phyloP scores from a whole-genome alignment of 2,888 invertebrate genomes.

The Andrena praecox region DNA sequence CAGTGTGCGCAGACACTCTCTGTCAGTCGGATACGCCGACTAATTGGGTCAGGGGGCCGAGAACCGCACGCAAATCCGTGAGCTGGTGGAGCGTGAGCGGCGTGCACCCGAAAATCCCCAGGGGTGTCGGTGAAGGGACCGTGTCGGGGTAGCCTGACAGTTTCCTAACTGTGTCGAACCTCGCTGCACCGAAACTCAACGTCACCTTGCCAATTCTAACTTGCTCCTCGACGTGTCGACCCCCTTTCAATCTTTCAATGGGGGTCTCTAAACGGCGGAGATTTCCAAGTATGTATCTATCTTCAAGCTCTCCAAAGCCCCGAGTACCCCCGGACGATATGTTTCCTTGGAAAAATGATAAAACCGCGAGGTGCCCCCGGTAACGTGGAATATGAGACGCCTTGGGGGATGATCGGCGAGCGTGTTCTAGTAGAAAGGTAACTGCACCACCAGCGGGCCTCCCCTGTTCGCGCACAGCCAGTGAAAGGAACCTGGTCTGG shows the following conservation, averaged over 20 bases:
- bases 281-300: no score
- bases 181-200: neutral
- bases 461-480: slow-evolving; percentile 41
- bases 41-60: slow-evolving; percentile 80
- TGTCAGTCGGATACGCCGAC: slow-evolving; percentile 62
- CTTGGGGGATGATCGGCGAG: no score
- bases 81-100: slow-evolving; percentile 53
- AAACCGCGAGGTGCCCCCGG: no score
- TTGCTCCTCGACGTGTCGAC: no score
- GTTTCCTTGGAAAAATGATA: no score
- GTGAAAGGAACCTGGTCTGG: slow-evolving; percentile 23
- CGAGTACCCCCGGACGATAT: no score
- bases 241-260: no score
- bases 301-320: no score
- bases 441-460: slow-evolving; percentile 28
- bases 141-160: slow-evolving; percentile 28
- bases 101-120: slow-evolving; percentile 63
- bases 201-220: neutral
- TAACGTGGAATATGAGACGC: no score
- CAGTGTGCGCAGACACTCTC: slow-evolving; percentile 39
- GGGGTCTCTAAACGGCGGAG: no score
- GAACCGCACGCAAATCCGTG: slow-evolving; percentile 76
- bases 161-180: slow-evolving; percentile 29
- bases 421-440: slow-evolving; percentile 17
- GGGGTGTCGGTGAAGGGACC: slow-evolving; percentile 46